These are phyloP conservation scores for Amblyteles armatorius DNA, from an alignment of 2,888 invertebrate genomes.

Conservation along the genomic window DNA sequence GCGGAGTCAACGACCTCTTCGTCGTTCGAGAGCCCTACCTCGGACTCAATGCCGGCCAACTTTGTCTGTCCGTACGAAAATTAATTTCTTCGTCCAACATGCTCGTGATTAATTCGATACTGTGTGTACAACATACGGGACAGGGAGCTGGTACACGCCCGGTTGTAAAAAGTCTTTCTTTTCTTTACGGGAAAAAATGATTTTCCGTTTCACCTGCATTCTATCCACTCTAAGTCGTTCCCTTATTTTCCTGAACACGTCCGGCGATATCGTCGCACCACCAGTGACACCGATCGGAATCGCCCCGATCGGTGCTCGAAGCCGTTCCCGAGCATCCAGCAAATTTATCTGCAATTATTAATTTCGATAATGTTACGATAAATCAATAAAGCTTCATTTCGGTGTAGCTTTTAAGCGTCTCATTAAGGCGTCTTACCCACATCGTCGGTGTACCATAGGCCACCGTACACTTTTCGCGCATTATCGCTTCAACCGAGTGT, in stretches of 20 bases:
- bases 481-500: constrained; percentile 88
- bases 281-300: constrained; percentile 88
- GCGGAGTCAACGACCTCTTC: constrained; percentile 73
- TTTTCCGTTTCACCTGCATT: constrained; percentile 84
- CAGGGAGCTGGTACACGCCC: background rate
- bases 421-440: constrained; percentile 84
- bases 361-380: background rate
- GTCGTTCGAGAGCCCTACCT: constrained; percentile 20
- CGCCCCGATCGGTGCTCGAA: constrained; percentile 85
- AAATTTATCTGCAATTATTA: constrained; percentile 87
- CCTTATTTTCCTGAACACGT: constrained; percentile 86
- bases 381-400: background rate
- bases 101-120: constrained; percentile 58
- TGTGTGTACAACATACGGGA: constrained; percentile 1
- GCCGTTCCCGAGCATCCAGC: constrained; percentile 85
- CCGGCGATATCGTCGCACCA: constrained; percentile 90
- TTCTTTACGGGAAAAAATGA: background rate
- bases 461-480: constrained; percentile 89
- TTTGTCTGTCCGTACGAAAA: constrained; percentile 31
- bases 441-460: constrained; percentile 94
- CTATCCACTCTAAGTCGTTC: constrained; percentile 84
- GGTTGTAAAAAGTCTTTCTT: background rate
- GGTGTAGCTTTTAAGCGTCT: background rate
- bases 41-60: constrained; percentile 21
- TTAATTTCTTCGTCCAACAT: constrained; percentile 62